Base-by-base conservation (phyloP, 2,888 invertebrate genomes). In the Agrochola litura region DNA sequence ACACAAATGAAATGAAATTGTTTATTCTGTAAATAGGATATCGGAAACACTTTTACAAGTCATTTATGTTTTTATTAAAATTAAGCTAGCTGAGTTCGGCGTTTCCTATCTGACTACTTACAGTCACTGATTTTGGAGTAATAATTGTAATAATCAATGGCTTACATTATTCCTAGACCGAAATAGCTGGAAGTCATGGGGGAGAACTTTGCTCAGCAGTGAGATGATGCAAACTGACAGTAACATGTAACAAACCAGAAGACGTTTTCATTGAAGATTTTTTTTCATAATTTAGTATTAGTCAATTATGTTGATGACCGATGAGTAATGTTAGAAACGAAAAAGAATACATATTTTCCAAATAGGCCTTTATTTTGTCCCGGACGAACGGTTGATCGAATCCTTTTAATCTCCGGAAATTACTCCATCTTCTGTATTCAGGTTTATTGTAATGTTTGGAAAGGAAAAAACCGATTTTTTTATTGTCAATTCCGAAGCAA, bases 331-430 rank as follows among this genome's bases (percentile, higher is more conserved):
- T 68, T 37, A 37, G 16, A 71, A 73, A 46, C 14, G n/a, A 37
- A 4, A 58, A 37, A 14, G 16, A 4, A 19, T 1, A 16, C 22
- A 6, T 49, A 60, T 60, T 58, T 65, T 25, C 19, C 16, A 41
- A 72, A 72, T 10, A 73, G 25, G 14, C 25, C 22, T 43, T 49
- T 43, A 25, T 52, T 41, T 54, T 52, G 37, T n/a, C n/a, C 54
- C 37, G 46, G 60, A 46, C 8, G 43, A 22, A 4, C 43, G 60
- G 54, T 66, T 66, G 54, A 66, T 25, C 46, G 16, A n/a, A 25
- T 19, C 54, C 54, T 41, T 66, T 58, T 37, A 43, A 71, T 65
- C 64, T 14, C 58, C 79, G 58, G 79, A 71, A 12, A 71, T 78
- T 65, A 49, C 56, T 37, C 10, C 72, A 37, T 25, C 19, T 30